Evolutionary conservation across 2,113 vertebrate species (phyloP), one percentile per base, ranked within the genome.

Genomic region (Hippocampus zosterae): DNA sequence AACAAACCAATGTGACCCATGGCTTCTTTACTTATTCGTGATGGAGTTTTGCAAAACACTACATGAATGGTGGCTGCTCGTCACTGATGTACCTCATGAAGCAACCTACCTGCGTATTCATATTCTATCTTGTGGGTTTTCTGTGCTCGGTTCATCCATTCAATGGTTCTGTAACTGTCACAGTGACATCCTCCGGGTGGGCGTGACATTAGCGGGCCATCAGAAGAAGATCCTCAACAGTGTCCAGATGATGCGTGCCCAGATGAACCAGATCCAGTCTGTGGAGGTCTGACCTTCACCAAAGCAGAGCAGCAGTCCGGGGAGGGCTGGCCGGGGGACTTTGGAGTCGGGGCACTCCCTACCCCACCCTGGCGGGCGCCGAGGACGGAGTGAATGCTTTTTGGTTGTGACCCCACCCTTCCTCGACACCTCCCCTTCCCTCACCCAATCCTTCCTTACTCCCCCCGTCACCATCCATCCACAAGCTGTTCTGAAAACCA

Each of bases 191-290:
- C 93, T 99, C 71, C 91, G 97, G 88, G 95, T 98, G 0, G 97
- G 97, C 15, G 97, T 99, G 90, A 98, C 96, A 80, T 91, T 99
- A 89, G 97, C 97, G 8, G 97, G 97, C 79, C 97, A 99, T 90
- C 97, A 99, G 90, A 99, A 99, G 92, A 99, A 99, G 92, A 99
- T 99, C 81, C 93, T 99, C 71, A 99, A 99, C 91, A 99, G 97
- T 72, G 95, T 99, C 90, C 97, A 99, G 93, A 96, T 98, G 94
- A 99, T 99, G 97, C 93, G 97, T 80, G 96, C 97, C 74, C 96
- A 98, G 91, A 98, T 99, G 95, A 99, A 98, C 92, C 97, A 98
- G 93, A 98, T 99, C 81, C 96, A 98, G 88, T 98, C 97, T 2
- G 96, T 99, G 89, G 96, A 99, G 93, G 97, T 99, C 87, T 99